Base-by-base conservation (phyloP, 1,140 invertebrate genomes). In the Brachionus asplanchnoidis region DNA sequence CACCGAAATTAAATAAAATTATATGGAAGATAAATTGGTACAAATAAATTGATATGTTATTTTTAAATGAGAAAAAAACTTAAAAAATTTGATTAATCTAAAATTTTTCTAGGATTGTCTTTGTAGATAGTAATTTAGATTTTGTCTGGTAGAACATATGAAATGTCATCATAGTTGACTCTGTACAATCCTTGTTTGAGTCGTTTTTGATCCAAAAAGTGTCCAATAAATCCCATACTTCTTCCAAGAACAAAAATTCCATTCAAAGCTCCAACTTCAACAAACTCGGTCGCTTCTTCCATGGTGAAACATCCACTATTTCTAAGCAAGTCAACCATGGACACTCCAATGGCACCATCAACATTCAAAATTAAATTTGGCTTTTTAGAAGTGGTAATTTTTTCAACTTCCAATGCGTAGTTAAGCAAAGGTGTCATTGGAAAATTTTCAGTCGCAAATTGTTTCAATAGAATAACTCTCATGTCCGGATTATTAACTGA, bases 91-190 rank as follows among this genome's bases (percentile, higher is more conserved):
- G 17, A 32, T 68, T 32, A n/a, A 32, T 14, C 32, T 36, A 36
- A 36, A 36, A 36, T 36, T 36, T 36, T 5, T 36, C 32, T 36
- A 36, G 32, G 32, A 36, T 36, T 36, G 0, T 2, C 6, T 36
- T 36, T 5, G 6, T 36, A 36, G 32, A 36, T 36, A 7, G 32
- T 7, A 36, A 40, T 66, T 65, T 82, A 82, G n/a, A 68, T 44
- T 68, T 82, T 42, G 28, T 96, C 95, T 1, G 95, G 95, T 87
- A 98, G 92, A 87, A 99, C 95, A 89, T 99, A 99, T 5, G 95
- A 97, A 90, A 99, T 99, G 89, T 99, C 98, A 89, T 99, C 98
- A 97, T 97, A 99, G 14, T 98, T 98, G 91, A 99, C 97, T 86
- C 98, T 93, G 90, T 99, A 99, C 7, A 99, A 92, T 12, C 97